These are phyloP conservation scores for Terrapene triunguis DNA, from an alignment of 2,113 vertebrate genomes.

Conservation along the genomic window DNA sequence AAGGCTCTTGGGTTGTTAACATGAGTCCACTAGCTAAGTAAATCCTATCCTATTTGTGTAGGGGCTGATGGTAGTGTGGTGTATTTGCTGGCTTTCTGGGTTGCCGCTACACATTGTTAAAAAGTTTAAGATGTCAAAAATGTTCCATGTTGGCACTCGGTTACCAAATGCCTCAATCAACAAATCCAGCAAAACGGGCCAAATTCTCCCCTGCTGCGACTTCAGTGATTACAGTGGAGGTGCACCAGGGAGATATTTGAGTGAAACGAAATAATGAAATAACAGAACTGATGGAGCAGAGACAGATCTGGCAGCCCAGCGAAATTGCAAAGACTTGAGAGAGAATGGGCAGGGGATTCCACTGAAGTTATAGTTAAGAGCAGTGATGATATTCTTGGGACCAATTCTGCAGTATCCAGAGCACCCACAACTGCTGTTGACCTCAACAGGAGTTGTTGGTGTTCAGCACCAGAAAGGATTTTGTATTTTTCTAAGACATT, in stretches of 20 bases:
- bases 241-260: background rate
- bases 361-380: background rate
- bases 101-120: background rate
- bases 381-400: background rate
- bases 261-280: background rate
- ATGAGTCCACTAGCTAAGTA: background rate
- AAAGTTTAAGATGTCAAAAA: background rate
- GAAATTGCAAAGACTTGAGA: background rate
- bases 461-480: rapidly evolving
- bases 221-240: background rate
- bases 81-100: background rate
- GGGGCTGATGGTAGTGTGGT: background rate
- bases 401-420: background rate
- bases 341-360: background rate
- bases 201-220: background rate
- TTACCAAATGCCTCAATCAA: background rate
- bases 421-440: background rate
- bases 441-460: background rate
- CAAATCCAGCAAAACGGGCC: background rate
- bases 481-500: background rate
- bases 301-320: background rate
- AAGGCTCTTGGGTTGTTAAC: background rate
- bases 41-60: background rate
- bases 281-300: background rate
- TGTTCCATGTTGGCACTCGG: background rate